A percentile compares a stretch with the other conserved stretches of the same genome.
Conservation (phyloP, 1,140 invertebrate species). For the Drosophila mauritiana region DNA sequence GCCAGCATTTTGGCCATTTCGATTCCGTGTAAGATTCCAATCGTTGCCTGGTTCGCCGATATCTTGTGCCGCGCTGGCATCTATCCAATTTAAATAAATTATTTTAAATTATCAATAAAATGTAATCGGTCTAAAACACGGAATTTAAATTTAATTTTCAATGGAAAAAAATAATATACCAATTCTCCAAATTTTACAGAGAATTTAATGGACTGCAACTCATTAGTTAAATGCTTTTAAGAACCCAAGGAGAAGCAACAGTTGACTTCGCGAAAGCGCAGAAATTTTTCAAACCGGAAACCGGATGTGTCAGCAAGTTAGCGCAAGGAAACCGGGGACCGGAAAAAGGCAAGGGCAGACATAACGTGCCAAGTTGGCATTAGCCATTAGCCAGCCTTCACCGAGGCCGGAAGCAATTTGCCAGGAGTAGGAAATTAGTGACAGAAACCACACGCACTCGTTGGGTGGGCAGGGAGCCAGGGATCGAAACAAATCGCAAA, state of each 20-base stretch:
- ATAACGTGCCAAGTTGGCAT: conserved; percentile 57
- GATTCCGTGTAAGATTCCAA: conserved; percentile 83
- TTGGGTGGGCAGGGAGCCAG: not conserved
- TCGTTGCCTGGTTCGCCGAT: conserved; percentile 87
- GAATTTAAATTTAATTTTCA: too few species aligned
- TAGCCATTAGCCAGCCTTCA: conserved; percentile 42
- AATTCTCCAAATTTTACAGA: too few species aligned
- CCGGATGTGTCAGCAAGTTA: conserved; percentile 64
- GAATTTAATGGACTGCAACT: too few species aligned
- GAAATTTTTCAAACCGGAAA: conserved; percentile 56
- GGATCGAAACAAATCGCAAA: conserved; percentile 40
- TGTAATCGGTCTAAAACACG: too few species aligned
- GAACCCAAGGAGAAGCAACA: conserved; percentile 48
- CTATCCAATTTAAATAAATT: conserved; percentile 78
- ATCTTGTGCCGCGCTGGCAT: conserved; percentile 90
- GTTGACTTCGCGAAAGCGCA: conserved; percentile 29
- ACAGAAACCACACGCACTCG: conserved; percentile 12
- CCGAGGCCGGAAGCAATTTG: conserved; percentile 64
- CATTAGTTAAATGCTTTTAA: not conserved
- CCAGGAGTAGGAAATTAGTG: conserved; percentile 54
- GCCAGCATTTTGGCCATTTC: conserved; percentile 61
- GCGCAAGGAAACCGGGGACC: conserved; percentile 6
- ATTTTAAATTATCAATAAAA: too few species aligned
- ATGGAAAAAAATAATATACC: too few species aligned
- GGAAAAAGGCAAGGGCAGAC: conserved; percentile 6